A percentile compares a stretch with the other conserved stretches of the same genome.
These are phyloP conservation scores for Pterois miles DNA, from an alignment of 2,797 vertebrate genomes.

Conservation along the genomic window DNA sequence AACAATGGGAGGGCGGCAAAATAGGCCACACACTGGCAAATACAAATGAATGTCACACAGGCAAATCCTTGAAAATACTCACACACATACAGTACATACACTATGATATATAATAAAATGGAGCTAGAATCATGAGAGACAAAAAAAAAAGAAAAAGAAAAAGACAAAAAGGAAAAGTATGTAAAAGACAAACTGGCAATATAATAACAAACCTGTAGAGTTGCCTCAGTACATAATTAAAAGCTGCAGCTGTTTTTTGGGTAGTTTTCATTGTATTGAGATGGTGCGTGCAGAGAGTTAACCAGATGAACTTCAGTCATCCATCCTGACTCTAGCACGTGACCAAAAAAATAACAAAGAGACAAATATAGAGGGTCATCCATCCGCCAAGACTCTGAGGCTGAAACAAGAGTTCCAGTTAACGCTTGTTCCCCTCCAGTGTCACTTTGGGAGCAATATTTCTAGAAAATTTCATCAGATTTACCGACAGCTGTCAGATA, in stretches of 20 bases:
- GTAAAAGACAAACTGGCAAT: neutral
- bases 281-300: neutral
- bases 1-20: neutral
- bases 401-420: conserved; percentile 26
- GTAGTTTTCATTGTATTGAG: neutral
- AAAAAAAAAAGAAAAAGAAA: neutral
- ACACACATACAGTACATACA: neutral
- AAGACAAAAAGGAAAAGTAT: neutral
- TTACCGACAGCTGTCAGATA: conserved; percentile 37
- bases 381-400: neutral
- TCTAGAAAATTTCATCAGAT: conserved; percentile 13
- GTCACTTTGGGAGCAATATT: conserved; percentile 17
- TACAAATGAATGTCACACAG: conserved; percentile 23
- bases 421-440: conserved; percentile 6
- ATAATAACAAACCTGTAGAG: neutral
- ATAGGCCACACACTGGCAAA: conserved; percentile 12
- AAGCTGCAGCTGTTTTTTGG: neutral
- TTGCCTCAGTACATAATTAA: neutral
- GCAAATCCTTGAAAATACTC: conserved; percentile 7
- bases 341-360: conserved; percentile 37
- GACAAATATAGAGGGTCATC: conserved; percentile 16
- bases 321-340: conserved; percentile 9
- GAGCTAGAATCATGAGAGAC: neutral
- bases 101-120: neutral
- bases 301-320: conserved; percentile 13